Conservation (phyloP, 2,888 invertebrate genomes). For the Buathra laborator region DNA sequence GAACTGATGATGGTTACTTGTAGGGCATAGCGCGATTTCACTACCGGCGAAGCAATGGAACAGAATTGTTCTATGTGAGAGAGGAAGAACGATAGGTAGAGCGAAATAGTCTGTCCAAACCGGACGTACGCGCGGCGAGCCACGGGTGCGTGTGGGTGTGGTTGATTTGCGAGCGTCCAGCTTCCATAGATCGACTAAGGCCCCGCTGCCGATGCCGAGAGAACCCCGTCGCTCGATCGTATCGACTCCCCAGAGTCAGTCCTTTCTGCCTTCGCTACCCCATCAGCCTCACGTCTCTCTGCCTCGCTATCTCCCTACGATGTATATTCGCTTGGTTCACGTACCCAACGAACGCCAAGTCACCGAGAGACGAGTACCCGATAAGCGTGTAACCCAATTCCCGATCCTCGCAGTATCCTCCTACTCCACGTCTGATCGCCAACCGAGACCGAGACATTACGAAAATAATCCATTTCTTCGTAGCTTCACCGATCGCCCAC, state of each 20-base stretch:
- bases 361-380: slow-evolving; percentile 54
- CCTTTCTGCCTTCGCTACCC: slow-evolving; percentile 79
- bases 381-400: slow-evolving; percentile 71
- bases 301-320: slow-evolving; percentile 14
- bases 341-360: slow-evolving; percentile 27
- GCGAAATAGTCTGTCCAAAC: slow-evolving; percentile 54
- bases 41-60: slow-evolving; percentile 21
- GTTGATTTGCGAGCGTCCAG: slow-evolving; percentile 81
- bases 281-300: slow-evolving; percentile 71
- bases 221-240: slow-evolving; percentile 74
- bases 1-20: slow-evolving; percentile 58
- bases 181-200: slow-evolving; percentile 78
- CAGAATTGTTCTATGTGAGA: slow-evolving; percentile 32
- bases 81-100: slow-evolving; percentile 40
- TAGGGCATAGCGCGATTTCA: slow-evolving; percentile 47
- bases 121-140: slow-evolving; percentile 64
- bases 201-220: slow-evolving; percentile 34
- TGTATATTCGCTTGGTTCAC: slow-evolving; percentile 39
- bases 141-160: slow-evolving; percentile 68
- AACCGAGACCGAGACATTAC: not conserved
- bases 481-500: not conserved
- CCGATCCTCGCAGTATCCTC: slow-evolving; percentile 37
- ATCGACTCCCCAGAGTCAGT: slow-evolving; percentile 80
- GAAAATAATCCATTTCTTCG: slow-evolving; percentile 32
- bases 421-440: slow-evolving; percentile 22